Evolutionary conservation across 1,140 invertebrate genomes (phyloP).

Genomic region (Plutomurus gul): DNA sequence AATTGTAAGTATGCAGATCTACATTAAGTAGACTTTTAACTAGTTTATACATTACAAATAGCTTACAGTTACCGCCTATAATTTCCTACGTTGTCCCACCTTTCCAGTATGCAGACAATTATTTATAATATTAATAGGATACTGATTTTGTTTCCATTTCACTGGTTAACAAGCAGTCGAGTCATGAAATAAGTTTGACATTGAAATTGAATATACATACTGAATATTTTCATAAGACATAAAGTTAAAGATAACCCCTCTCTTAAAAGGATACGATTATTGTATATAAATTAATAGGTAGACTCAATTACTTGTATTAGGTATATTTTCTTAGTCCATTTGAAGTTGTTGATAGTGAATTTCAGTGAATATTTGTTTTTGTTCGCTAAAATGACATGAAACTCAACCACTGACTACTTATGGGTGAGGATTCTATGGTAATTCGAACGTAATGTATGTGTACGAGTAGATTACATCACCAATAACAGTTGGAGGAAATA

Average conservation of each 20-base stretch:
- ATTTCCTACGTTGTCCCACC: neutral
- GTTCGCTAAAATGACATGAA: neutral
- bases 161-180: conserved; percentile 17
- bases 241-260: neutral
- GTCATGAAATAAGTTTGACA: no score
- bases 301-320: no score
- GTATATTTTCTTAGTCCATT: no score
- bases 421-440: conserved; percentile 17
- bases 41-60: no score
- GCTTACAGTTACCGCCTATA: neutral
- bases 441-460: no score
- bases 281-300: neutral
- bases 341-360: no score
- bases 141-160: neutral
- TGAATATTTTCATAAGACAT: neutral
- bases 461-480: no score
- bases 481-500: no score
- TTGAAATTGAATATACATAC: neutral
- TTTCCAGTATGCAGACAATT: neutral
- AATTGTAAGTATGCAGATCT: no score
- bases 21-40: no score
- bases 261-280: neutral
- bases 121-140: neutral
- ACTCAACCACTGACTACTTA: conserved; percentile 19
- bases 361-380: neutral